Evolutionary conservation across 1,140 invertebrate genomes (phyloP).

Genomic region (Pteromalus puparum): DNA sequence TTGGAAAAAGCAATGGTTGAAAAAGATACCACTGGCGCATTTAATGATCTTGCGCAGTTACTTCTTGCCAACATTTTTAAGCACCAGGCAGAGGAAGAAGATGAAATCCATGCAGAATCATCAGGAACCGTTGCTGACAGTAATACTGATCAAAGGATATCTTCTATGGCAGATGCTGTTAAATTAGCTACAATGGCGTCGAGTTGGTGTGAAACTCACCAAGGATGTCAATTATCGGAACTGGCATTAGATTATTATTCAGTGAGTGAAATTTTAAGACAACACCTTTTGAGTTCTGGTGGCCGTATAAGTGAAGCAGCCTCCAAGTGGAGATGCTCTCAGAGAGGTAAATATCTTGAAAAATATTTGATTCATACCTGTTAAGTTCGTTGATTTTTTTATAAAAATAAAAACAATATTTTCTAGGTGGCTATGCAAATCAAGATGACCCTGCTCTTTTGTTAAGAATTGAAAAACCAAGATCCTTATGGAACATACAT

Average conservation of each 20-base stretch:
- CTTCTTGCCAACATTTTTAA: conserved; percentile 89
- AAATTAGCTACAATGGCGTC: conserved; percentile 82
- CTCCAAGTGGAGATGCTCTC: conserved; percentile 84
- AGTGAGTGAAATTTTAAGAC: conserved; percentile 90
- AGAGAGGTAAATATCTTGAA: conserved; percentile 74
- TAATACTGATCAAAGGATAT: conserved; percentile 69
- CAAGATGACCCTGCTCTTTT: conserved; percentile 91
- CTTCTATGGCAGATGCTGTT: conserved; percentile 78
- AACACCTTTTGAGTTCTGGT: conserved; percentile 94
- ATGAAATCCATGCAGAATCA: conserved; percentile 78
- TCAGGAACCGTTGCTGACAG: conserved; percentile 68
- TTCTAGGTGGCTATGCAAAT: conserved; percentile 84
- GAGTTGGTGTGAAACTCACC: conserved; percentile 81
- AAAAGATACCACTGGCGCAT: conserved; percentile 87
- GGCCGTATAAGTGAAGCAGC: conserved; percentile 80
- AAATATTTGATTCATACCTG: background rate
- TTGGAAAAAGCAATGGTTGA: conserved; percentile 86
- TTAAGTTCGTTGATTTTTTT: background rate
- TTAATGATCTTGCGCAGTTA: conserved; percentile 90
- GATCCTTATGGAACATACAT: too few relatives aligned
- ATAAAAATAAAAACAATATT: conserved; percentile 27
- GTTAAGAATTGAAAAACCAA: conserved; percentile 82
- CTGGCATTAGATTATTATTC: conserved; percentile 91
- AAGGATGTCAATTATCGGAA: conserved; percentile 84
- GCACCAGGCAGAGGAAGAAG: conserved; percentile 92